phyloP scores from a whole-genome alignment of 1,140 invertebrate species.

The Pygmarrhopalites habei region DNA sequence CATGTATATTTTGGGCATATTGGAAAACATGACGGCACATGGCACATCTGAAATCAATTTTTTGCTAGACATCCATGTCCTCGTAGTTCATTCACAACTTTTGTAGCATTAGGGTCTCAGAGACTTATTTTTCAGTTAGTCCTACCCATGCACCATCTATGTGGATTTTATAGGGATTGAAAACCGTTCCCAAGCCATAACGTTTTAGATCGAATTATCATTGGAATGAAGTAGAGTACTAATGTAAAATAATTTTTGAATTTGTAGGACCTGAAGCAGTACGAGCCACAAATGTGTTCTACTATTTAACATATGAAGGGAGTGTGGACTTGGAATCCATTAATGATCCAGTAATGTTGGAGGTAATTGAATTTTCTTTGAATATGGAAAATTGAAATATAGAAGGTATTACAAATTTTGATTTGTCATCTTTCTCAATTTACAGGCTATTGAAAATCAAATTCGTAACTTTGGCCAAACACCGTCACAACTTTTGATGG shows the following conservation, averaged over 20 bases:
- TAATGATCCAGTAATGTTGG: conserved; percentile 79
- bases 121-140: too few relatives aligned
- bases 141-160: neutral
- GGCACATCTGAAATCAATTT: conserved; percentile 28
- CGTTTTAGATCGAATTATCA: neutral
- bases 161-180: too few relatives aligned
- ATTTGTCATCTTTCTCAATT: too few relatives aligned
- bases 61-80: too few relatives aligned
- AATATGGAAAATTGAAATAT: neutral
- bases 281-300: conserved; percentile 95
- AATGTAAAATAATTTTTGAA: too few relatives aligned
- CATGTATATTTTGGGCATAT: neutral
- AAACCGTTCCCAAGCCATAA: neutral
- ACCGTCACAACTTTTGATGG: conserved; percentile 90
- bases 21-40: neutral
- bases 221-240: too few relatives aligned
- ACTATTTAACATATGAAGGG: conserved; percentile 98
- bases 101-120: too few relatives aligned
- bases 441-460: conserved; percentile 88
- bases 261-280: conserved; percentile 87
- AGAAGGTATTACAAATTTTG: conserved; percentile 19
- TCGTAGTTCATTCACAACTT: too few relatives aligned
- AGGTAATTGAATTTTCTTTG: conserved; percentile 46
- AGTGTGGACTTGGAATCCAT: conserved; percentile 88
- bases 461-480: conserved; percentile 98